Evolutionary conservation across 2,113 vertebrate species (phyloP), one percentile per base, ranked within the genome.

Genomic region (Carlito syrichta): DNA sequence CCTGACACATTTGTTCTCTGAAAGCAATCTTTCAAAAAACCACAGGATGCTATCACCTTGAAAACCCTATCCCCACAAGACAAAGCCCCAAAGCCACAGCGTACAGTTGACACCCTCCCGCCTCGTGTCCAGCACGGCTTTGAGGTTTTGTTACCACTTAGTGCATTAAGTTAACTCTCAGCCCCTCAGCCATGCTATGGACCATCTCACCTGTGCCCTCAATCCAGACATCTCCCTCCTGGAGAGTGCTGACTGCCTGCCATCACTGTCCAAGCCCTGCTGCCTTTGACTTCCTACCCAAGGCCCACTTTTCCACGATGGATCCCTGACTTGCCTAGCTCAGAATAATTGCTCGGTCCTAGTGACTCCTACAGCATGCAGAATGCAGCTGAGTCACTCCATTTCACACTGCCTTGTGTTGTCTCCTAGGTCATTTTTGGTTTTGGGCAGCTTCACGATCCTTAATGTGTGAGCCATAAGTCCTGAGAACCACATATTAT

Each of bases 1-100:
- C 58, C 4, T 4, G 17, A 13, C 2, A 8, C 1, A 0, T 48
- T 43, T 3, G 10, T 32, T 74, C 77, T 58, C 32, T 63, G n/a
- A 90, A 27, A 13, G 56, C 48, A 35, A 6, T 10, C 23, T 43
- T 48, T 52, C 30, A 62, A 86, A 16, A 20, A 77, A 48, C 60
- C 40, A n/a, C n/a, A n/a, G n/a, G n/a, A 23, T 4, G 35, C 11
- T 76, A 40, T 27, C 9, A 1, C 10, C 50, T 62, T 23, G 13
- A 58, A 56, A 32, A 23, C 17, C 11, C 58, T 32, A 69, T 69
- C 17, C 20, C 48, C 27, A 52, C 17, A 3, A 14, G 30, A 78
- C 48, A 91, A 40, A 81, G 76, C 1, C 23, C n/a, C 3, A 22
- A 6, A 27, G 10, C 14, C 13, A 19, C 1, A 17, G 22, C 35